Evolutionary conservation across 2,113 vertebrate genomes (phyloP), one percentile per base, ranked within the genome.

Genomic region (Echinops telfairi): DNA sequence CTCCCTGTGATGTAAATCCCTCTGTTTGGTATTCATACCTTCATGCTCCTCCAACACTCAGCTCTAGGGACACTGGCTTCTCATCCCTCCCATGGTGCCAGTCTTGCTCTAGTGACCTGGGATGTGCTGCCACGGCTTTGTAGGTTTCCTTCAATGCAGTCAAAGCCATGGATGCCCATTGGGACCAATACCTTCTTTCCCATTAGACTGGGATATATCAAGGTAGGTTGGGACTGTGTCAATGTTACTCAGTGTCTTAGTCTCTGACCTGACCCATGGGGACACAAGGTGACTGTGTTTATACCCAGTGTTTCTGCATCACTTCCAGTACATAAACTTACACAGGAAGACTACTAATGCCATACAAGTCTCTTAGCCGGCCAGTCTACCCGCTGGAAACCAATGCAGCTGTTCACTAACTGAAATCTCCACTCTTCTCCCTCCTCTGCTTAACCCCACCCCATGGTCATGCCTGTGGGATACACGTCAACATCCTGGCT

Each of bases 1-100:
- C 5, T 5, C 2, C 53, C 36, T 60, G 12, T 7, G 27, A 43
- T 0, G 3, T 29, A 6, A 1, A 43, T 29, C 40, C 64, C 31
- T 70, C 29, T 25, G 8, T 3, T n/a, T 75, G 31, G 29, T 11
- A 22, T 36, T 40, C 11, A 19, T 15, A 11, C 6, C n/a, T 5
- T 43, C 43, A 29, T 57, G 27, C 9, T 31, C 8, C 57, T 73
- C 53, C 17, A 15, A 23, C n/a, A 70, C 36, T 70, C 58, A 70
- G 86, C 57, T 71, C 47, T 70, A 43, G 29, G 14, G 11, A 3
- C 47, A 62, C 25, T 57, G 80, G n/a, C 29, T 64, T 17, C 9
- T 1, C 60, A 79, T 33, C 53, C 25, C 29, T 36, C 60, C 19
- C 23, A 8, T 1, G 43, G 71, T 36, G 62, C 16, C 70, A 33